These are phyloP conservation scores for Lutraria rhynchaena DNA, from an alignment of 1,140 invertebrate species.

Conservation along the genomic window DNA sequence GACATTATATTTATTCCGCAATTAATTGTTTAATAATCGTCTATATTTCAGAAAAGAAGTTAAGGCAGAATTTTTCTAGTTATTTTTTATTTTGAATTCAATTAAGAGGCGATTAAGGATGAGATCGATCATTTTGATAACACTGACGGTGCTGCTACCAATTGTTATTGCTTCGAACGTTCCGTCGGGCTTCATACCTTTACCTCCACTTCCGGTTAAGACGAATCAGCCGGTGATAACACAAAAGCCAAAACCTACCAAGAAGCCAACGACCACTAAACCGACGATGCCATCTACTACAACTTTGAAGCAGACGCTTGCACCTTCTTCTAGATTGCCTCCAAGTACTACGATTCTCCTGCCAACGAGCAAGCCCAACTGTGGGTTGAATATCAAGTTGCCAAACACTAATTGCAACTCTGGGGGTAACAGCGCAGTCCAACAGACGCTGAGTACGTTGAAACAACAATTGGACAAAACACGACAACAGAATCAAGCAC, in stretches of 20 bases:
- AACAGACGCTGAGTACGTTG: conserved; percentile 36
- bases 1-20: not conserved
- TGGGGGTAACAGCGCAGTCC: conserved; percentile 30
- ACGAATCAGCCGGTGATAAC: conserved; percentile 13
- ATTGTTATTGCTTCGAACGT: conserved; percentile 3
- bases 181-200: conserved; percentile 44
- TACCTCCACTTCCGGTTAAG: conserved; percentile 43
- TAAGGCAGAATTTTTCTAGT: not conserved
- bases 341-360: not conserved
- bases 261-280: conserved; percentile 10
- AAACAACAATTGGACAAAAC: conserved; percentile 42
- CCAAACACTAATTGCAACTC: conserved; percentile 31
- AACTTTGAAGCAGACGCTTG: not conserved
- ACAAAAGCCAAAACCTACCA: not conserved
- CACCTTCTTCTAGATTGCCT: not conserved
- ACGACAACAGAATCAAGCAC: conserved; percentile 26
- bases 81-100: not conserved
- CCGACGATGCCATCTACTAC: conserved; percentile 11
- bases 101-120: not conserved
- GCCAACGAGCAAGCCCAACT: conserved; percentile 6
- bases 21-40: conserved; percentile 6
- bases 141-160: not conserved
- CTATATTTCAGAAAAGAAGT: not conserved
- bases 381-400: conserved; percentile 32
- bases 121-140: conserved; percentile 1